These are phyloP conservation scores for Chionoecetes opilio DNA, from an alignment of 1,140 invertebrate species.

Conservation along the genomic window DNA sequence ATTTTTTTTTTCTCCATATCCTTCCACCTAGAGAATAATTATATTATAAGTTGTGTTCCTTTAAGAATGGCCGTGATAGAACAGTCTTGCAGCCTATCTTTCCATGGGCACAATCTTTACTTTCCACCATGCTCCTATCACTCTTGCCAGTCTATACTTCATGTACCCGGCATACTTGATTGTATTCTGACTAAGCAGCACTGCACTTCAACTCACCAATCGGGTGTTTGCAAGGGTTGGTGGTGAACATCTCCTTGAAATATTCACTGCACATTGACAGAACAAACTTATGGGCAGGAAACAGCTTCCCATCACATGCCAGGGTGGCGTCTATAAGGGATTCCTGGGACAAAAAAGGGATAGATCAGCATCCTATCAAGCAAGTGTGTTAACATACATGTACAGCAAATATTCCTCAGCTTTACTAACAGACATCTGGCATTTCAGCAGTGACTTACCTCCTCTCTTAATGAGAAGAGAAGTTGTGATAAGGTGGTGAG, in stretches of 20 bases:
- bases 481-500: slow-evolving; percentile 77
- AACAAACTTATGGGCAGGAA: slow-evolving; percentile 80
- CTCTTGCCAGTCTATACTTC: too few species aligned
- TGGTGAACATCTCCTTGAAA: slow-evolving; percentile 80
- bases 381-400: background rate
- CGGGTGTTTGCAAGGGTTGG: slow-evolving; percentile 80
- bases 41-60: too few species aligned
- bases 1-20: too few species aligned
- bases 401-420: background rate
- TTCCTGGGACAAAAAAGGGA: slow-evolving; percentile 60
- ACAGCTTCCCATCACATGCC: slow-evolving; percentile 79
- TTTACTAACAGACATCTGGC: background rate
- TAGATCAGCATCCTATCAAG: background rate
- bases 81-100: too few species aligned
- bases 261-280: slow-evolving; percentile 81
- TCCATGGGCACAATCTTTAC: too few species aligned
- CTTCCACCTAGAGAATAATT: too few species aligned
- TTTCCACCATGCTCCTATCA: too few species aligned
- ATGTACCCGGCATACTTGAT: too few species aligned
- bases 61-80: too few species aligned
- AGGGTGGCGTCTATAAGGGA: slow-evolving; percentile 79
- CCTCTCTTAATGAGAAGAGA: slow-evolving; percentile 73
- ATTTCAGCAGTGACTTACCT: slow-evolving; percentile 52
- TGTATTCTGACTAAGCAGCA: too few species aligned
- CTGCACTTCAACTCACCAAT: slow-evolving; percentile 72